A percentile compares a stretch with the other conserved stretches of the same genome.
Conservation (phyloP, 2,888 invertebrate species). For the Xanthorhoe designata region DNA sequence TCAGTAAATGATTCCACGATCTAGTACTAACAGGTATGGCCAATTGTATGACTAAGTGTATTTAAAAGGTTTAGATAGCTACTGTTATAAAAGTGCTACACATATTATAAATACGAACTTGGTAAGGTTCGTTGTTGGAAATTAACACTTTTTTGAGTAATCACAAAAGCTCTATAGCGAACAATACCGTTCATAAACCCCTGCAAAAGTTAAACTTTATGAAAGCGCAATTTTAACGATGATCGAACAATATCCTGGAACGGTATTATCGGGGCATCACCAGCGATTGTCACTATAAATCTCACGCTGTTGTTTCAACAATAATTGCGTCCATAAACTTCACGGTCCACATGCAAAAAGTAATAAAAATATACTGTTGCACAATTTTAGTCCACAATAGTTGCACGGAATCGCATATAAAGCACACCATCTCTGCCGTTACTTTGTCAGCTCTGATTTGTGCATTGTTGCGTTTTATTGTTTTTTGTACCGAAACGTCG, state of each 20-base stretch:
- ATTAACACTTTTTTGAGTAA: slow-evolving; percentile 1
- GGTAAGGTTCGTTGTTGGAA: neutral
- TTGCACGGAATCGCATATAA: slow-evolving; percentile 38
- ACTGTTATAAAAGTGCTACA: neutral
- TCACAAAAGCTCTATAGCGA: slow-evolving; percentile 12
- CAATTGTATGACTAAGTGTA: neutral
- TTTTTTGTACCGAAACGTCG: slow-evolving; percentile 34
- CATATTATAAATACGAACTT: neutral
- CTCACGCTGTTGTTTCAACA: slow-evolving; percentile 57
- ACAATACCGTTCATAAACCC: slow-evolving; percentile 30
- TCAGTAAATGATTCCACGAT: neutral
- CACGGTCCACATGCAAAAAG: slow-evolving; percentile 72
- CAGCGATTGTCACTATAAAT: slow-evolving; percentile 45
- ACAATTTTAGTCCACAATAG: slow-evolving; percentile 46
- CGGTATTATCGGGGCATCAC: slow-evolving; percentile 43
- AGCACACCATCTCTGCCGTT: slow-evolving; percentile 33
- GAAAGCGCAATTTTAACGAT: slow-evolving; percentile 39
- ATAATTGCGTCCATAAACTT: slow-evolving; percentile 76
- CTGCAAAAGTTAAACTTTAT: slow-evolving; percentile 32
- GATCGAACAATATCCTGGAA: slow-evolving; percentile 39
- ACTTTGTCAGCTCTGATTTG: slow-evolving; percentile 37
- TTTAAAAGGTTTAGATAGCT: neutral
- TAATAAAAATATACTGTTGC: slow-evolving; percentile 66
- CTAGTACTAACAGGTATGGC: neutral
- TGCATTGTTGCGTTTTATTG: slow-evolving; percentile 36